Evolutionary conservation across 2,113 vertebrate species (phyloP), one percentile per base, ranked within the genome.

Genomic region (Ailuropoda melanoleuca): DNA sequence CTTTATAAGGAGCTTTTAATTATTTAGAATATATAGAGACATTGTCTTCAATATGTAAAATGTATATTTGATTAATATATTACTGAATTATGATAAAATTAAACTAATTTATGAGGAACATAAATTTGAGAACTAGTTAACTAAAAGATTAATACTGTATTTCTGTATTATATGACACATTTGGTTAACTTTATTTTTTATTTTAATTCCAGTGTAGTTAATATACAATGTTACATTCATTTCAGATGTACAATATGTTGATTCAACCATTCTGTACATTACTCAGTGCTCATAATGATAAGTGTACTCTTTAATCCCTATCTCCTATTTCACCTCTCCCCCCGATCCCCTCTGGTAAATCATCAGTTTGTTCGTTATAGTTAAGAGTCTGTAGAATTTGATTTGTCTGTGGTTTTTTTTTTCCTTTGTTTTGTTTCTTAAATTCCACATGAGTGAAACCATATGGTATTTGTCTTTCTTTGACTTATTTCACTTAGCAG

Each of bases 51-150:
- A 31, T 58, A 50, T 81, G 26, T 87, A 60, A 4, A 75, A 66
- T 92, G 21, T 86, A 50, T 66, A 90, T 88, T 96, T 92, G 53
- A 96, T 88, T 60, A 84, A 64, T 60, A 4, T 50, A 23, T 94
- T 82, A 68, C 15, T 81, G 43, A 84, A 81, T 88, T 92, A 48
- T 84, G 24, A n/a, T 66, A 68, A 74, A 72, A 72, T 39, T 12
- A 72, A 70, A 72, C 4, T 81, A 68, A 92, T 75, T 88, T 93
- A 43, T 85, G 19, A 75, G 39, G n/a, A 95, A 86, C 13, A 78
- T 87, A 46, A 70, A 72, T 82, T 78, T 87, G 75, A 90, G 95
- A 88, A 77, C 18, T 34, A 74, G 15, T 58, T 93, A 75, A 18
- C 53, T 77, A 90, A 95, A 68, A 50, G 86, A 48, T 43, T 82